Evolutionary conservation across 2,888 invertebrate genomes (phyloP).

Genomic region (Drosophila meridiana): DNA sequence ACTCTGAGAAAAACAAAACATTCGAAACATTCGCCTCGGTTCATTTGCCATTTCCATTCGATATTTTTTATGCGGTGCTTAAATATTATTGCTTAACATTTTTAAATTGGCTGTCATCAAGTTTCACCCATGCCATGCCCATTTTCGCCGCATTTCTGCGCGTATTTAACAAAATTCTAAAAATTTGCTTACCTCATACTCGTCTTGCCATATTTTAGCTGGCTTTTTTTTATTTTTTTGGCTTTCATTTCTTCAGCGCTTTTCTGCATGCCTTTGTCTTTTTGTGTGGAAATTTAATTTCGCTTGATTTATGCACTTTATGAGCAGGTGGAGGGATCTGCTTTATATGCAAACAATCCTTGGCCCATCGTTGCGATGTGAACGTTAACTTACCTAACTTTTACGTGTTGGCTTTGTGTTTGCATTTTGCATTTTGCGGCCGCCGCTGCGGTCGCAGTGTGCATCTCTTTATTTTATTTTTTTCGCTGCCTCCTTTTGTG

Average conservation of each 20-base stretch:
- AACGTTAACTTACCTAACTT: slow-evolving; percentile 58
- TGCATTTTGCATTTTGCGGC: slow-evolving; percentile 49
- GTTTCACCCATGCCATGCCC: not conserved
- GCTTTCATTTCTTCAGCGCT: slow-evolving; percentile 3
- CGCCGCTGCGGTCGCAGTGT: slow-evolving; percentile 26
- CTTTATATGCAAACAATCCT: slow-evolving; percentile 60
- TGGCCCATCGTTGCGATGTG: slow-evolving; percentile 41
- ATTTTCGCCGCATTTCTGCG: slow-evolving; percentile 19
- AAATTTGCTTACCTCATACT: slow-evolving; percentile 49
- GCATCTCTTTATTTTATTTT: slow-evolving; percentile 20
- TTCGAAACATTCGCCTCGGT: not conserved
- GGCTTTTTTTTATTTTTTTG: not conserved
- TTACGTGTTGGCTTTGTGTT: slow-evolving; percentile 50
- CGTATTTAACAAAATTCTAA: slow-evolving; percentile 39
- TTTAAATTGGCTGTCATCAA: slow-evolving; percentile 3
- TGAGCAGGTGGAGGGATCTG: slow-evolving; percentile 37
- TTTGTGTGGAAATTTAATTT: slow-evolving; percentile 70
- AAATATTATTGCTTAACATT: slow-evolving; percentile 6
- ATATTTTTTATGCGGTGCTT: not conserved
- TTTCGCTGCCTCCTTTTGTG: not conserved
- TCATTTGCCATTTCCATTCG: not conserved
- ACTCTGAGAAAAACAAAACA: not conserved
- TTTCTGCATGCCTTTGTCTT: slow-evolving; percentile 39
- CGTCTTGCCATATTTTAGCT: slow-evolving; percentile 37
- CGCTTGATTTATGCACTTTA: slow-evolving; percentile 77